Percentiles rank a stretch among this genome's conserved stretches.
Conservation (phyloP, 1,140 invertebrate species). For the Danaus plexippus region DNA sequence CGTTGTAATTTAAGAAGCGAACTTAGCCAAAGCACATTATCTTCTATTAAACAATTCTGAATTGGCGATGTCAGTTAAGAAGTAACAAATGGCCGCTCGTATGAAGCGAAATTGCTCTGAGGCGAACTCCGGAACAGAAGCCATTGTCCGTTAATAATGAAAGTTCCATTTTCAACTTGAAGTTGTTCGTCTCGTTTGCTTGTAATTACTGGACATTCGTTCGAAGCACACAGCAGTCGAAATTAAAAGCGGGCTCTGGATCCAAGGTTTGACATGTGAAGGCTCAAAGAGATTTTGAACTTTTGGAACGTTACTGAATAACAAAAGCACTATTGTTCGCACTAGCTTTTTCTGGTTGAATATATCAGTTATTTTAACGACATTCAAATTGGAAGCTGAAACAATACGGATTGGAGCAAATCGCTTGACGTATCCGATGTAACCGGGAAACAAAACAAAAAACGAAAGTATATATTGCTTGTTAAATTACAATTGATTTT, state of each 20-base stretch:
- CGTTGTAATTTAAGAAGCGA: too few relatives aligned
- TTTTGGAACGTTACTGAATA: constrained; percentile 12
- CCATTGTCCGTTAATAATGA: constrained; percentile 30
- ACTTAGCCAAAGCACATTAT: background rate
- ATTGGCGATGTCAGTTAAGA: constrained; percentile 15
- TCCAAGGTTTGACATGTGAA: constrained; percentile 4
- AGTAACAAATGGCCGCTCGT: constrained; percentile 22
- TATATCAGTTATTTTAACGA: too few relatives aligned
- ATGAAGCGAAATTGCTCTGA: constrained; percentile 19
- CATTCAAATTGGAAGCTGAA: too few relatives aligned
- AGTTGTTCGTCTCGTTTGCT: constrained; percentile 22
- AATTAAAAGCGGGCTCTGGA: constrained; percentile 10
- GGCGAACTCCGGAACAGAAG: constrained; percentile 17
- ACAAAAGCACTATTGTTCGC: constrained; percentile 15
- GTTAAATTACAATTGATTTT: too few relatives aligned
- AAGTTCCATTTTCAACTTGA: constrained; percentile 23
- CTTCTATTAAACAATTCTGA: constrained; percentile 13
- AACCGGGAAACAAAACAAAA: too few relatives aligned
- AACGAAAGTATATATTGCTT: too few relatives aligned
- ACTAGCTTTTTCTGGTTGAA: background rate
- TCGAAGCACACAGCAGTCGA: constrained; percentile 9
- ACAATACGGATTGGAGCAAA: too few relatives aligned
- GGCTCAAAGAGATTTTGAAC: constrained; percentile 9
- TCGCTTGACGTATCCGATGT: too few relatives aligned
- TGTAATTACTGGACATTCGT: constrained; percentile 18